Conservation (phyloP, 2,888 invertebrate genomes). For the Polylopha cassiicola region DNA sequence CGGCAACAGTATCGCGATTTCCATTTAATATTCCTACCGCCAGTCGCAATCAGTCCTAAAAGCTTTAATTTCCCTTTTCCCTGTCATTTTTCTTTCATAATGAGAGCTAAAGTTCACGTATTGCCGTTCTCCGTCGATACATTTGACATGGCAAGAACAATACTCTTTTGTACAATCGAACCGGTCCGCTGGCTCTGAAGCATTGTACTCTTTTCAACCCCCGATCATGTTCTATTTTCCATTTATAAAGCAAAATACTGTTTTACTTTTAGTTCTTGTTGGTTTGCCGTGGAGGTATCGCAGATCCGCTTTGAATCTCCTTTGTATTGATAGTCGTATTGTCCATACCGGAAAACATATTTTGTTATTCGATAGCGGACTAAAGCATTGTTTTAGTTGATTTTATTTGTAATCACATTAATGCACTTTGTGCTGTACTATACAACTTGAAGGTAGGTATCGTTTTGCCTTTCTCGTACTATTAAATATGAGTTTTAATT, state of each 20-base stretch:
- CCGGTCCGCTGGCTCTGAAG: constrained; percentile 53
- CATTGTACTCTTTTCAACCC: constrained; percentile 58
- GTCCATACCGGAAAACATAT: too few relatives aligned
- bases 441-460: too few relatives aligned
- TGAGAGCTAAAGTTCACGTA: constrained; percentile 50
- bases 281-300: constrained; percentile 9
- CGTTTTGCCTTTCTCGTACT: too few relatives aligned
- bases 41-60: too few relatives aligned
- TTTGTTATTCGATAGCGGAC: too few relatives aligned
- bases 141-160: constrained; percentile 70
- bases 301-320: constrained; percentile 7
- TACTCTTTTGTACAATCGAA: constrained; percentile 60
- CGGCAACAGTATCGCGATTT: too few relatives aligned
- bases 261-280: constrained; percentile 40
- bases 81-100: constrained; percentile 35
- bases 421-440: too few relatives aligned
- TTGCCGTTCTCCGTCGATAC: constrained; percentile 58
- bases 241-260: constrained; percentile 51
- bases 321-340: too few relatives aligned
- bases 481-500: too few relatives aligned
- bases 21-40: too few relatives aligned
- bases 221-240: constrained; percentile 61
- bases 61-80: constrained; percentile 10
- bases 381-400: too few relatives aligned
- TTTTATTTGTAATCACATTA: too few relatives aligned